Conservation (phyloP, 2,888 invertebrate species). For the Synergus japonicus region DNA sequence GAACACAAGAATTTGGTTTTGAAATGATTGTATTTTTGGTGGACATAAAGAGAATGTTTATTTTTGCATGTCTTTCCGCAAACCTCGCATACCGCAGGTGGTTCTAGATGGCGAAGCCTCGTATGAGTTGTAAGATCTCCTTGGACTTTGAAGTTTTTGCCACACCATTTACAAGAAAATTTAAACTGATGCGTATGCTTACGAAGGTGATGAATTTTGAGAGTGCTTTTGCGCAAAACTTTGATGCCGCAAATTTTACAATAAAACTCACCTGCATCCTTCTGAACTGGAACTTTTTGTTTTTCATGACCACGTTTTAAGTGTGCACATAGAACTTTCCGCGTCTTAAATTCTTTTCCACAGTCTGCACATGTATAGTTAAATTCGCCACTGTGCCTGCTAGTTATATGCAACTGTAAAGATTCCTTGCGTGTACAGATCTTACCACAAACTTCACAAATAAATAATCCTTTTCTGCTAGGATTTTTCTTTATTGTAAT, state of each 20-base stretch:
- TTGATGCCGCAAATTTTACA: constrained; percentile 64
- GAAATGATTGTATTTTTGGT: constrained; percentile 70
- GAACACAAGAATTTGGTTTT: constrained; percentile 68
- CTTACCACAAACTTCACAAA: neutral
- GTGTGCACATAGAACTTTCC: neutral
- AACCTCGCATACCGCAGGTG: constrained; percentile 53
- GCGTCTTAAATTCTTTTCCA: neutral
- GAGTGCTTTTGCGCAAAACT: constrained; percentile 62
- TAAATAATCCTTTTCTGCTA: neutral
- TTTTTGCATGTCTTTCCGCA: constrained; percentile 59
- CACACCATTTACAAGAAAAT: constrained; percentile 56
- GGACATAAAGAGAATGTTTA: constrained; percentile 61
- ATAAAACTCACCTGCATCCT: constrained; percentile 18
- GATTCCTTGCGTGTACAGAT: neutral
- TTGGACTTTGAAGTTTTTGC: constrained; percentile 54
- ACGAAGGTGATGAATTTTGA: constrained; percentile 69
- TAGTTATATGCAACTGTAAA: neutral
- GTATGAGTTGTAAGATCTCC: constrained; percentile 59
- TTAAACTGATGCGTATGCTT: constrained; percentile 62
- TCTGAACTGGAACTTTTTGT: too few species aligned
- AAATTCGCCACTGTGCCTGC: neutral
- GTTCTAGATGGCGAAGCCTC: constrained; percentile 47
- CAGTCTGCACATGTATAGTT: neutral
- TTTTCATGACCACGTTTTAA: constrained; percentile 49
- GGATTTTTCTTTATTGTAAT: neutral